A percentile compares a stretch with the other conserved stretches of the same genome.
These are phyloP conservation scores for Dione juno DNA, from an alignment of 2,888 invertebrate species.

Conservation along the genomic window DNA sequence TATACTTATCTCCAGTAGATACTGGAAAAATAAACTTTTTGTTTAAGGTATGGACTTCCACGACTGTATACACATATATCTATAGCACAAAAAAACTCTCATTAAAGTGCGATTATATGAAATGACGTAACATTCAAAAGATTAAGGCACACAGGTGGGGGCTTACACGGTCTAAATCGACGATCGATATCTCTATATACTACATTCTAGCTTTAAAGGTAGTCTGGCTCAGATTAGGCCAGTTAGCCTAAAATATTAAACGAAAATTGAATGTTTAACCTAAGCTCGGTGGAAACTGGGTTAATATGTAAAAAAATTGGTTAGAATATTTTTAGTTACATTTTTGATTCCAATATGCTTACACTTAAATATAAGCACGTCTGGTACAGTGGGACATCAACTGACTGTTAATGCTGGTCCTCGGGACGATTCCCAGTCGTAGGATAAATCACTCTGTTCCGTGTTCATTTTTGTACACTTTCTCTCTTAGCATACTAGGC, in stretches of 20 bases:
- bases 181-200: conserved; percentile 17
- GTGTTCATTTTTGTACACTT: too few species aligned
- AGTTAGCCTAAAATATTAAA: conserved; percentile 9
- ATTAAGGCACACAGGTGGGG: conserved; percentile 13
- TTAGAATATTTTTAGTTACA: not conserved
- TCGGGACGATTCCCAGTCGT: too few species aligned
- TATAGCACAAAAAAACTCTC: not conserved
- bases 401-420: too few species aligned
- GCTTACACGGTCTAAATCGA: conserved; percentile 10
- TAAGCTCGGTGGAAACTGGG: not conserved
- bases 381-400: too few species aligned
- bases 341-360: too few species aligned
- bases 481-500: too few species aligned
- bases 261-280: conserved; percentile 7
- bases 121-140: conserved; percentile 14
- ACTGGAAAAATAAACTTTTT: too few species aligned
- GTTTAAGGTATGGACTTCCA: too few species aligned
- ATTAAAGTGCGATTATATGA: conserved; percentile 18
- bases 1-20: too few species aligned
- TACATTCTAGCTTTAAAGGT: conserved; percentile 4
- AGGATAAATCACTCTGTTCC: too few species aligned
- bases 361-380: too few species aligned
- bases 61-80: too few species aligned
- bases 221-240: conserved; percentile 4
- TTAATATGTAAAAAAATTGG: conserved; percentile 12